Evolutionary conservation across 2,888 invertebrate genomes (phyloP), one percentile per base, ranked within the genome.

Genomic region (Petrophora chlorosata): DNA sequence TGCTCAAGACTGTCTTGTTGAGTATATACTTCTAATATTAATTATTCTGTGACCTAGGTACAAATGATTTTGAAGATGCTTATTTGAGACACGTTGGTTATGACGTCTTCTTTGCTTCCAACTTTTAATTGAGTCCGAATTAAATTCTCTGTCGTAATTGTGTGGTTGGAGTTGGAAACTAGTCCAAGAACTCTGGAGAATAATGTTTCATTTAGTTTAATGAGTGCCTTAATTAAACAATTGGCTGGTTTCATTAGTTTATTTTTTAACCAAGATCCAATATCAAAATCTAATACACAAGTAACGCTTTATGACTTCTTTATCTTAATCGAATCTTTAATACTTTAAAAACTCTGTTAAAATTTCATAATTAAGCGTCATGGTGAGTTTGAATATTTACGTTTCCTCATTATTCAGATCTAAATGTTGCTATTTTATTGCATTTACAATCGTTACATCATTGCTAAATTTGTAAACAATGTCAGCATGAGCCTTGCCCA

Each of bases 1-100:
- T 71, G 67, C 67, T 71, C 67, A 66, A 65, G 59, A 73, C 61
- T 49, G 67, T 63, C 60, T 65, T 71, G 67, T 67, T 68, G 73
- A 73, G 69, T 71, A n/a, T n/a, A n/a, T n/a, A n/a, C n/a, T n/a
- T n/a, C n/a, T n/a, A n/a, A n/a, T n/a, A n/a, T n/a, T n/a, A n/a
- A n/a, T n/a, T n/a, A n/a, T n/a, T n/a, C n/a, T n/a, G n/a, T n/a
- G n/a, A n/a, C n/a, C n/a, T n/a, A n/a, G n/a, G n/a, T n/a, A n/a
- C n/a, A n/a, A 73, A 73, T 70, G 61, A 70, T 73, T 40, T 71
- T 70, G 61, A 59, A 64, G 61, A 65, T 67, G 65, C 61, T 60
- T 55, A 60, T 52, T 63, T 62, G 58, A 46, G 47, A 56, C 54
- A 50, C 61, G 52, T 59, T 60, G 28, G 53, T 55, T 59, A 51